Base-by-base conservation (phyloP, 2,888 invertebrate genomes). In the Podotricha telesiphe region DNA sequence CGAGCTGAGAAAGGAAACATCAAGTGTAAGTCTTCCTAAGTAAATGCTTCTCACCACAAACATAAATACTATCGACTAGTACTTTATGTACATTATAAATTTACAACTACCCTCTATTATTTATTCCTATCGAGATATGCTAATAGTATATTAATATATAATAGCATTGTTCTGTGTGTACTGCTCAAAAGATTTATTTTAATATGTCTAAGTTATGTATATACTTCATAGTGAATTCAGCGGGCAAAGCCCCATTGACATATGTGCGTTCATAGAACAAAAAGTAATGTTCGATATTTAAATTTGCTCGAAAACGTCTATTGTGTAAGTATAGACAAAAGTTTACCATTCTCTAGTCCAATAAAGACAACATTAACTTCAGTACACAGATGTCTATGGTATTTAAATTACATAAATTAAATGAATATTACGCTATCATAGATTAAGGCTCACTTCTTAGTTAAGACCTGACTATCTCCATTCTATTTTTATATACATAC, bases 281-380 rank as follows among this genome's bases (percentile, higher is more conserved):
- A 75, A 53, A 76, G 28, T 4, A 71, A 75, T 79, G 80, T 77
- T 78, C 75, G 78, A 80, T 80, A 76, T 80, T 78, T 78, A 76
- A 68, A 64, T 61, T 71, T 61, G 51, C 66, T 73, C 65, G 73
- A 73, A 70, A 75, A 74, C 74, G 77, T 74, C 73, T 74, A 76
- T 78, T 78, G 77, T 71, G 66, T 79, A 72, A 75, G 76, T 79
- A 82, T 81, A 85, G 78, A 83, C 79, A 84, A 83, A 82, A 70
- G 86, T 86, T 91, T 88, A 90, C 91, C 90, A 86, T 80, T 82
- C 81, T 91, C 91, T 91, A 91, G 91, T 91, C 91, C 85, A 82
- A 77, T 82, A 83, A 87, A 88, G 85, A 87, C 85, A 85, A 84
- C 79, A 75, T 79, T 72, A 69, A 77, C 75, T 80, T 80, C 77